Evolutionary conservation across 2,797 vertebrate genomes (phyloP).

Genomic region (Acipenser transmontanus): DNA sequence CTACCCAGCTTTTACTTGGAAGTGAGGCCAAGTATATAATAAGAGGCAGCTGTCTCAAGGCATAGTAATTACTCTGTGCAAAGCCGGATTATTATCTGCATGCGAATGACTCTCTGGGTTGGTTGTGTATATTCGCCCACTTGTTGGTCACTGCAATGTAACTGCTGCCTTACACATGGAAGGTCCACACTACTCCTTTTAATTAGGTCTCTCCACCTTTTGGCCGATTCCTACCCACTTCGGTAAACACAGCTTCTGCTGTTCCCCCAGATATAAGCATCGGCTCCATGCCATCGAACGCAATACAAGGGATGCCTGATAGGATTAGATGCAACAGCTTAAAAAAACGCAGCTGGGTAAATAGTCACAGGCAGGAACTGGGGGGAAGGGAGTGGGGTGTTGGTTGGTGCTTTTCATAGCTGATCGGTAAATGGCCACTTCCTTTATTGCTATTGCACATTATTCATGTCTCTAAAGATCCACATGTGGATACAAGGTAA

Average conservation of each 20-base stretch:
- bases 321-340: conserved; percentile 1
- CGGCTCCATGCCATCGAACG: background rate
- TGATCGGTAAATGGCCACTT: background rate
- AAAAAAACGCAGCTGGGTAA: background rate
- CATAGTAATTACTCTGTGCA: background rate
- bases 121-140: background rate
- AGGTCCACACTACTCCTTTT: background rate
- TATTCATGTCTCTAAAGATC: background rate
- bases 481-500: background rate
- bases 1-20: background rate
- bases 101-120: background rate
- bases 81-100: background rate
- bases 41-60: background rate
- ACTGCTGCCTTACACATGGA: too few relatives aligned
- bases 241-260: background rate
- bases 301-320: background rate
- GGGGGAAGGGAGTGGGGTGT: background rate
- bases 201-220: background rate
- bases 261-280: background rate
- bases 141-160: too few relatives aligned
- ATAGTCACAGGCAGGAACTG: background rate
- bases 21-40: background rate
- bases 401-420: background rate
- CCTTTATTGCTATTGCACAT: background rate
- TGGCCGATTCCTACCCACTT: background rate